Evolutionary conservation across 2,113 vertebrate genomes (phyloP), one percentile per base, ranked within the genome.

Genomic region (Halichoerus grypus): DNA sequence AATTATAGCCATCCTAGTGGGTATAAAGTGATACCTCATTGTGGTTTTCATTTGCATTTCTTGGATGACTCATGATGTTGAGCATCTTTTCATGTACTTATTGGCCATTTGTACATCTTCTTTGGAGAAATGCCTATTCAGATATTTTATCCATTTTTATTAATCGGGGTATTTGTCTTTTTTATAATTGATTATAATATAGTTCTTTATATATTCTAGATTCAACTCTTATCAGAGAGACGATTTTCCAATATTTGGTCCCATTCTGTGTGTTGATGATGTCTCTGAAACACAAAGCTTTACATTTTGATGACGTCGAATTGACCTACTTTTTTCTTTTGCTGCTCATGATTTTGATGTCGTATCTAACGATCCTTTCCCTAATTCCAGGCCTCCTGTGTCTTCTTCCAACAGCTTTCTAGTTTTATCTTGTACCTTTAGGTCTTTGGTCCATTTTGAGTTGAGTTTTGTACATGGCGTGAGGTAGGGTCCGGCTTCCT

Each of bases 21-120:
- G 31, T 19, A 4, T n/a, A 4, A 42, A 55, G 10, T 36, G 16
- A 33, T 12, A 0, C 14, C 61, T 80, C 36, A 7, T 0, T n/a
- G 22, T 13, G n/a, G 26, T 36, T 74, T 57, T 14, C 31, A 7
- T 74, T 18, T 74, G 55, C 31, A 12, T 87, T n/a, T 19, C 26
- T 10, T 11, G 26, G 13, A 16, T 61, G 28, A 5, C 2, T 18
- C 5, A 5, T 53, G 49, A 8, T 13, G n/a, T 10, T 3, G 26
- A 26, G 36, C 26, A 11, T 18, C 31, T 71, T 53, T 39, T 49
- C 67, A 13, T 74, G 39, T 49, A 51, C 61, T 15, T 4, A 3
- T 16, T 31, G 77, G 14, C 36, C n/a, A 28, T 95, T 53, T 57
- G 11, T 81, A 0, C 59, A 6, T 76, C n/a, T 42, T 92, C 61